phyloP scores from a whole-genome alignment of 2,888 invertebrate genomes.

The Callyntrura guangdongensis region DNA sequence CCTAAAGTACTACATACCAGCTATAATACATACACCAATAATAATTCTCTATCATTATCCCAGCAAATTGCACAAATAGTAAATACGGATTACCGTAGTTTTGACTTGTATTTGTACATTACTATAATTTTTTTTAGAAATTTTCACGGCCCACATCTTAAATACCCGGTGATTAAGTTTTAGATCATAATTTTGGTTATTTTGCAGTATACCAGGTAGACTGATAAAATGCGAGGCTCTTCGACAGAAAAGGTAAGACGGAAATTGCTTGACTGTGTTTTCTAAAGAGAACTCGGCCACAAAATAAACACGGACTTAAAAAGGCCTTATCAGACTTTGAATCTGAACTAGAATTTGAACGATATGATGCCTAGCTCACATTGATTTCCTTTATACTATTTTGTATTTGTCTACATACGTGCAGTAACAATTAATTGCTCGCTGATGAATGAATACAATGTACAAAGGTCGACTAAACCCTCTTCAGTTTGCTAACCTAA shows the following conservation, averaged over 20 bases:
- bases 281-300: background rate
- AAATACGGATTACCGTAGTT: conserved; percentile 18
- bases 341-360: conserved; percentile 79
- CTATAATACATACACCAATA: conserved; percentile 20
- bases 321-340: conserved; percentile 76
- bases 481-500: background rate
- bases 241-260: background rate
- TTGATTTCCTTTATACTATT: conserved; percentile 38
- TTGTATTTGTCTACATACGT: conserved; percentile 18
- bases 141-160: background rate
- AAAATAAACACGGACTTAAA: conserved; percentile 31
- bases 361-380: conserved; percentile 75
- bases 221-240: background rate
- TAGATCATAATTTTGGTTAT: background rate
- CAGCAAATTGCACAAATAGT: conserved; percentile 49
- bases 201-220: conserved; percentile 3
- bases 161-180: background rate
- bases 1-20: conserved; percentile 49
- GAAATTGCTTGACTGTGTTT: background rate
- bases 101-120: conserved; percentile 48
- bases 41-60: conserved; percentile 23
- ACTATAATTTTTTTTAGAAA: background rate
- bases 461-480: conserved; percentile 14
- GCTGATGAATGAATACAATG: conserved; percentile 9
- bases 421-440: background rate